Evolutionary conservation across 1,140 invertebrate genomes (phyloP), one percentile per base, ranked within the genome.

Genomic region (Drosophila bocqueti): DNA sequence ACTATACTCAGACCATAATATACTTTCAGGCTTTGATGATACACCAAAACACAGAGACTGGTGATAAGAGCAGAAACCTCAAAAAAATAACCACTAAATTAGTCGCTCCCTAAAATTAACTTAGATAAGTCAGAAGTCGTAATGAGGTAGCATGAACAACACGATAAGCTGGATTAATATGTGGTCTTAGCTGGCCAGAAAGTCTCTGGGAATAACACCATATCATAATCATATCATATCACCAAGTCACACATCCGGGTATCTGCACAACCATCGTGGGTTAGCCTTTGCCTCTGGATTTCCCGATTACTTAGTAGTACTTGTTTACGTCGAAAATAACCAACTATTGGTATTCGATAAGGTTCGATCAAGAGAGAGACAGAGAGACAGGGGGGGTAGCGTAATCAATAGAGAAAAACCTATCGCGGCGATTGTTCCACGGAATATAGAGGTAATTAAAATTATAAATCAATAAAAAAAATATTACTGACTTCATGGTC

Each of bases 401-500:
- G 9, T 57, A 40, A 57, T 57, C 21, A 57, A 57, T n/a, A 26
- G 13, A 11, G 21, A 24, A 55, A 10, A n/a, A 11, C 36, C 11
- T 57, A 57, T 57, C 36, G 54, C 21, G 2, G 34, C 34, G 8
- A 55, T 55, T 54, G 31, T 24, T 36, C 52, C 13, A 15, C 15
- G 8, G 18, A 21, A 55, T 55, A 38, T 24, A 38, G 6, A 13
- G 36, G 40, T 40, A 57, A 57, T 57, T 57, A 21, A 57, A 57
- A 57, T 57, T 57, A 57, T 57, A 57, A 57, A 57, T 57, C 54
- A 57, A 57, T 57, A 40, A 57, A 55, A 21, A 26, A 40, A 40
- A 40, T n/a, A 57, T 26, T 15, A 36, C 15, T n/a, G 15, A 57
- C 54, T 40, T 57, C 36, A 57, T 57, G 36, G 38, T n/a, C 5